Percentiles rank a stretch among this genome's conserved stretches.
These are phyloP conservation scores for Megamerina dolium DNA, from an alignment of 2,888 invertebrate genomes.

Conservation along the genomic window DNA sequence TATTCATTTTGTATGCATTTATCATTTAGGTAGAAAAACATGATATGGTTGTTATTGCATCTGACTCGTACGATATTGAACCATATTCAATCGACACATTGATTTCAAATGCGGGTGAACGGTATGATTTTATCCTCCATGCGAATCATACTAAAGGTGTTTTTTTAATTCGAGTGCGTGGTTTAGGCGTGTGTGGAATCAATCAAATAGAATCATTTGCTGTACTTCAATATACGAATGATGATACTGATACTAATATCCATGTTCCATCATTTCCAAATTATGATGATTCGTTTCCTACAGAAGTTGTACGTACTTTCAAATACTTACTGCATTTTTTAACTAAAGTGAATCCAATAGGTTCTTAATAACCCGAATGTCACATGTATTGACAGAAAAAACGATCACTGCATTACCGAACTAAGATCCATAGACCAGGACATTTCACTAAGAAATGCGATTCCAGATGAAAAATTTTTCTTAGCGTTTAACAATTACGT, in stretches of 20 bases:
- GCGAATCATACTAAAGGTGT: slow-evolving; percentile 44
- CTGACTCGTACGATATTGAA: slow-evolving; percentile 38
- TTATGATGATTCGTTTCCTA: slow-evolving; percentile 17
- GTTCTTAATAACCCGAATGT: slow-evolving; percentile 32
- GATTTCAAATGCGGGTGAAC: slow-evolving; percentile 49
- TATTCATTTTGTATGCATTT: background rate
- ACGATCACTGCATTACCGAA: slow-evolving; percentile 26
- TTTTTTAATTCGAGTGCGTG: slow-evolving; percentile 32
- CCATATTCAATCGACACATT: slow-evolving; percentile 34
- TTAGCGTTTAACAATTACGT: slow-evolving; percentile 30
- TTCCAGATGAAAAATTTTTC: slow-evolving; percentile 30
- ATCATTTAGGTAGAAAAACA: slow-evolving; percentile 36
- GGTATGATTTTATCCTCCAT: slow-evolving; percentile 51
- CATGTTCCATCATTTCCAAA: slow-evolving; percentile 21
- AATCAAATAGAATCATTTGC: slow-evolving; percentile 30
- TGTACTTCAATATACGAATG: slow-evolving; percentile 26
- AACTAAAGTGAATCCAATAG: no score
- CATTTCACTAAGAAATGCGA: slow-evolving; percentile 18
- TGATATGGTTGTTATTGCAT: slow-evolving; percentile 36
- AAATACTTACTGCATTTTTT: no score
- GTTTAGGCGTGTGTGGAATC: slow-evolving; percentile 27
- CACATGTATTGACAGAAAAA: slow-evolving; percentile 20
- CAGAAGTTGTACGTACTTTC: slow-evolving; percentile 14
- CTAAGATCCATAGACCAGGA: slow-evolving; percentile 21
- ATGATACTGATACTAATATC: slow-evolving; percentile 1